Conservation (phyloP, 2,797 vertebrate species). For the Cygnus olor region DNA sequence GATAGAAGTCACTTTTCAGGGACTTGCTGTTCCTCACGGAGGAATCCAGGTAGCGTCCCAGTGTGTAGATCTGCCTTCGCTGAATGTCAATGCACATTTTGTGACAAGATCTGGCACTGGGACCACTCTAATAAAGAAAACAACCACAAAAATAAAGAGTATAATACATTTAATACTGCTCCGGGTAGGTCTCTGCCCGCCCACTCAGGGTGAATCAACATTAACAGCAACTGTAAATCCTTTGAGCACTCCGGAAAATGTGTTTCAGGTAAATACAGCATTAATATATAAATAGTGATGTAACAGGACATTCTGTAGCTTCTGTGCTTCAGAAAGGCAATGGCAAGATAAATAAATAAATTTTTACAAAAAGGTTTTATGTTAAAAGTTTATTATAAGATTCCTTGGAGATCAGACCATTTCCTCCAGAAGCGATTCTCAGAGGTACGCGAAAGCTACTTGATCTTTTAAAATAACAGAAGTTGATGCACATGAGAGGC, state of each 20-base stretch:
- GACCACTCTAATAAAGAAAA: conserved; percentile 85
- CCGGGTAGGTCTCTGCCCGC: not conserved
- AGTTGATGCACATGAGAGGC: conserved; percentile 26
- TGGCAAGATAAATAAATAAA: not conserved
- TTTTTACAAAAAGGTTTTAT: not conserved
- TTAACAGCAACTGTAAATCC: not conserved
- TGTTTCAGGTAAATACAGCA: not conserved
- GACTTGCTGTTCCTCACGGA: conserved; percentile 98
- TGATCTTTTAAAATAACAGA: conserved; percentile 60
- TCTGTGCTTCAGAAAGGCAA: not conserved
- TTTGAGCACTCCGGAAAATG: not conserved
- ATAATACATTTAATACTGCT: not conserved
- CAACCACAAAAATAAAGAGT: not conserved
- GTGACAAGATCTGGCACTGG: conserved; percentile 96
- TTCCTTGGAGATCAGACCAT: not conserved
- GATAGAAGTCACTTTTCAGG: conserved; percentile 97
- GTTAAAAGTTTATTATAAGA: not conserved
- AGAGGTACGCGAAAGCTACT: conserved; percentile 30
- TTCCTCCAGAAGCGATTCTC: conserved; percentile 24
- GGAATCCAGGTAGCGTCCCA: conserved; percentile 97
- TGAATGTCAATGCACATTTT: conserved; percentile 99
- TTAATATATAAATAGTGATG: not conserved
- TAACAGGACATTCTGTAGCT: not conserved
- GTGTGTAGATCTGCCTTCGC: conserved; percentile 95
- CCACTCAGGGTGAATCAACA: not conserved